Conservation (phyloP, 2,113 vertebrate genomes). For the Boulengeromyrus knoepffleri region DNA sequence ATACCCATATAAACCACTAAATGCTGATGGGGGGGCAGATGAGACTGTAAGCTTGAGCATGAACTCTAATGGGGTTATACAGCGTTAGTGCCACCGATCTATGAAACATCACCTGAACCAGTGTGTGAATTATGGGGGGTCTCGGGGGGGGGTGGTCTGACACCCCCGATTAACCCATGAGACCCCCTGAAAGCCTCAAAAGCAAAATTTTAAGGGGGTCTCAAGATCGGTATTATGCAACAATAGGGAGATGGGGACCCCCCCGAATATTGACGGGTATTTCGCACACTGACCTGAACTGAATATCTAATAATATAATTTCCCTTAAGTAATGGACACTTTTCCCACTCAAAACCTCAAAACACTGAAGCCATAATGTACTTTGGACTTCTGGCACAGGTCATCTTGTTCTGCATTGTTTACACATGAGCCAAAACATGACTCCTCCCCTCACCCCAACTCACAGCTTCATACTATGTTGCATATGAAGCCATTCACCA, state of each 20-base stretch:
- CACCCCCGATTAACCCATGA: too few species aligned
- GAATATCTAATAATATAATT: slow-evolving; percentile 18
- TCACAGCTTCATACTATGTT: background rate
- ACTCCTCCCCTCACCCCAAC: background rate
- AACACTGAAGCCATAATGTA: background rate
- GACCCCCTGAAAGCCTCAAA: too few species aligned
- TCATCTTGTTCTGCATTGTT: background rate
- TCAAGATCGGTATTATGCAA: too few species aligned
- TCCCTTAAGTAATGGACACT: slow-evolving; percentile 4
- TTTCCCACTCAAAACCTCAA: slow-evolving; percentile 1
- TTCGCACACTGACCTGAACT: background rate
- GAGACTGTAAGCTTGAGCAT: background rate
- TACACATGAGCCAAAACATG: background rate
- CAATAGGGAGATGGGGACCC: too few species aligned
- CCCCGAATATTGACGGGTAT: too few species aligned
- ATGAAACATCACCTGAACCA: slow-evolving; percentile 14
- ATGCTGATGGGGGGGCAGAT: background rate
- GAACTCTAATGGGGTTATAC: slow-evolving; percentile 20
- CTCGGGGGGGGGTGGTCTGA: too few species aligned
- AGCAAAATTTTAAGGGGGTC: too few species aligned
- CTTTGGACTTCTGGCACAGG: background rate
- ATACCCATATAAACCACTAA: background rate
- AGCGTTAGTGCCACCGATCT: slow-evolving; percentile 20
- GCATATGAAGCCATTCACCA: background rate
- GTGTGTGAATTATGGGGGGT: too few species aligned